Conservation (phyloP, 2,888 invertebrate species). For the Cosmia pyralina region DNA sequence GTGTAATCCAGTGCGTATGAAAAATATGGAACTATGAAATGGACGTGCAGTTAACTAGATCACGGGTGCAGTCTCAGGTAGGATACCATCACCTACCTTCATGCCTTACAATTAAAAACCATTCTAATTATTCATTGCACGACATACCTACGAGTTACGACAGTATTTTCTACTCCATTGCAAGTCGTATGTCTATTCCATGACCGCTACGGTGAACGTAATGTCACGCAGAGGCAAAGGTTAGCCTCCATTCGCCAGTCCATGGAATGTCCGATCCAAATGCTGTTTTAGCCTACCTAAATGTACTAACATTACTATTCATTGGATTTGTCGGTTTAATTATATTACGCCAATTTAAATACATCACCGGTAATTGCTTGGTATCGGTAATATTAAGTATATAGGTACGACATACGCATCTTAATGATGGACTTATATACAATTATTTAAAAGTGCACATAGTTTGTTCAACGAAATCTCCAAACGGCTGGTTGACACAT, state of each 20-base stretch:
- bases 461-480: no score
- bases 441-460: no score
- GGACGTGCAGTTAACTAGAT: not conserved
- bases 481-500: no score
- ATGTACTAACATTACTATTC: slow-evolving; percentile 42
- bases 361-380: slow-evolving; percentile 17
- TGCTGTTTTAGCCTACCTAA: slow-evolving; percentile 43
- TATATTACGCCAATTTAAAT: slow-evolving; percentile 18
- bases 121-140: slow-evolving; percentile 21
- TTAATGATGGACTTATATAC: no score
- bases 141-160: slow-evolving; percentile 19
- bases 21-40: not conserved
- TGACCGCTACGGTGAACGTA: slow-evolving; percentile 75
- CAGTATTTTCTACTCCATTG: slow-evolving; percentile 16
- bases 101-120: not conserved
- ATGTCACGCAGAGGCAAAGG: slow-evolving; percentile 78
- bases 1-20: no score
- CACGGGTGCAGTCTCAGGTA: not conserved
- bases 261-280: slow-evolving; percentile 56
- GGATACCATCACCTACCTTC: not conserved
- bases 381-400: no score
- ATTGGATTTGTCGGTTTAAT: slow-evolving; percentile 34
- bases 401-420: no score
- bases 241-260: slow-evolving; percentile 70
- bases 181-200: slow-evolving; percentile 47